A percentile compares a stretch with the other conserved stretches of the same genome.
These are phyloP conservation scores for Chiropotes sagulatus DNA, from an alignment of 2,797 vertebrate species.

Conservation along the genomic window DNA sequence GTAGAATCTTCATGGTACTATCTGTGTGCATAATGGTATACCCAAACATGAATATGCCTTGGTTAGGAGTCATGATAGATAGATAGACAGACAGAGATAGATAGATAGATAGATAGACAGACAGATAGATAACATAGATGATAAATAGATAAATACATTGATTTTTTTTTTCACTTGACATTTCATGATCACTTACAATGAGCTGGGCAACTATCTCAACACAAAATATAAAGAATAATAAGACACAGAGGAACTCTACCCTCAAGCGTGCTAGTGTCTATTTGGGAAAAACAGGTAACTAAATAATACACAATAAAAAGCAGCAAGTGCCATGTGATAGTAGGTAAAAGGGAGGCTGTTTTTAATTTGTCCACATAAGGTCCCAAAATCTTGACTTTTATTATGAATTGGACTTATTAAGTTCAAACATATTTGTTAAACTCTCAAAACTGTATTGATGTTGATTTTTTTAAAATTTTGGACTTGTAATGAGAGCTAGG, in stretches of 20 bases:
- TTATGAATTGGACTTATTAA: neutral
- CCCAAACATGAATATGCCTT: neutral
- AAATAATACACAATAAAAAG: neutral
- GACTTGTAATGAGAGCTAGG: neutral
- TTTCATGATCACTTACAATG: neutral
- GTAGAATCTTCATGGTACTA: neutral
- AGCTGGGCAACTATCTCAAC: neutral
- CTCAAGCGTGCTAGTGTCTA: neutral
- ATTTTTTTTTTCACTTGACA: neutral
- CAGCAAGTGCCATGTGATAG: neutral
- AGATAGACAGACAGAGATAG: fast-evolving
- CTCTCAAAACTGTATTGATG: neutral
- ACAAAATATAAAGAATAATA: neutral
- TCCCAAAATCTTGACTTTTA: neutral
- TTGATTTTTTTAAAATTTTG: neutral
- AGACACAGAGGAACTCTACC: neutral
- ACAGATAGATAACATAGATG: too few relatives aligned
- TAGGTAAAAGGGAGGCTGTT: neutral
- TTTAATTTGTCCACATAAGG: neutral
- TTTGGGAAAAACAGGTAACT: neutral
- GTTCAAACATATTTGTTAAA: neutral
- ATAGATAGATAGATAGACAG: neutral
- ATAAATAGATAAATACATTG: too few relatives aligned
- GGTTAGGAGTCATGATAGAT: neutral
- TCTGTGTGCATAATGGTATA: neutral